These are phyloP conservation scores for Amblyopsis rosae DNA, from an alignment of 2,113 vertebrate species.

Conservation along the genomic window DNA sequence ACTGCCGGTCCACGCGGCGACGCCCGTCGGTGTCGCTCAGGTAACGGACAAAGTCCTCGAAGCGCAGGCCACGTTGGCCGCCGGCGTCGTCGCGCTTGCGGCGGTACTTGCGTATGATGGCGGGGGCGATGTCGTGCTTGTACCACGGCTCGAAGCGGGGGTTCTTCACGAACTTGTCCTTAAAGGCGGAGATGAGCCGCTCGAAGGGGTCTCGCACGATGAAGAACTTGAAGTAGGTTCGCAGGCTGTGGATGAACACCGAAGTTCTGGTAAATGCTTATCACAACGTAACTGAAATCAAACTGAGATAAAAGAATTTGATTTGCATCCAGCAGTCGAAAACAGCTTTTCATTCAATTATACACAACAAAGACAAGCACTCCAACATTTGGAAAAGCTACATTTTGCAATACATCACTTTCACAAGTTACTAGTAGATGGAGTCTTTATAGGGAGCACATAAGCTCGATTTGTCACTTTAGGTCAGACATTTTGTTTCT, in stretches of 20 bases:
- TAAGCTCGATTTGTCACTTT: too few species aligned
- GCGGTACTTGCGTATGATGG: constrained; percentile 93
- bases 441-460: too few species aligned
- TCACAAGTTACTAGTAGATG: too few species aligned
- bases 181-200: constrained; percentile 95
- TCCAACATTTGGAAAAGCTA: too few species aligned
- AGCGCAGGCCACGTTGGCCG: constrained; percentile 83
- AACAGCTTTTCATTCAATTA: too few species aligned
- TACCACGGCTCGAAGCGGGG: constrained; percentile 98
- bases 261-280: too few species aligned
- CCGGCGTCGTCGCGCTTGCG: constrained; percentile 75
- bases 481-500: too few species aligned
- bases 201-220: constrained; percentile 98
- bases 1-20: constrained; percentile 86
- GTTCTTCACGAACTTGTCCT: constrained; percentile 97
- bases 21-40: constrained; percentile 86
- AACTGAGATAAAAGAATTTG: too few species aligned
- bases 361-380: too few species aligned
- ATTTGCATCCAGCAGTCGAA: too few species aligned
- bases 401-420: too few species aligned
- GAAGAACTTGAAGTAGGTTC: constrained; percentile 96
- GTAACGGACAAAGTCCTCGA: constrained; percentile 96
- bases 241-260: constrained; percentile 78
- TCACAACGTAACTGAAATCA: too few species aligned
- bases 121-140: constrained; percentile 92